These are phyloP conservation scores for Argyra leucocephala DNA, from an alignment of 2,888 invertebrate genomes.

Conservation along the genomic window DNA sequence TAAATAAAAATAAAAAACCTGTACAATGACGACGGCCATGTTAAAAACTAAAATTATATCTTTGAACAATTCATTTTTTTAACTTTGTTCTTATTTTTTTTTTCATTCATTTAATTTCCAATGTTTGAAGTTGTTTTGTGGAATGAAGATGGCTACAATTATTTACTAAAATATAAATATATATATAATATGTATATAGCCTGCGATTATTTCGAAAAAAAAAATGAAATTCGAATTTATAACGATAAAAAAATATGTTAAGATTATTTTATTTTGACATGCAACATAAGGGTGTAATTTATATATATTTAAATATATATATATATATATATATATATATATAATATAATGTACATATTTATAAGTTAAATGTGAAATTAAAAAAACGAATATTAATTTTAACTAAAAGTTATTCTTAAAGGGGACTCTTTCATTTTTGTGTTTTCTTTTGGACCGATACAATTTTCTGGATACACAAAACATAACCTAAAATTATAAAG, in stretches of 20 bases:
- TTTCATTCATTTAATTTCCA: too few relatives aligned
- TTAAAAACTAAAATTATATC: slow-evolving; percentile 6
- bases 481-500: too few relatives aligned
- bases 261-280: slow-evolving; percentile 2
- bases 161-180: background rate
- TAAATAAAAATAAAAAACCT: background rate
- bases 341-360: too few relatives aligned
- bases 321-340: background rate
- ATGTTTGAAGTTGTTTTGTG: background rate
- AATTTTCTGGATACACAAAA: too few relatives aligned
- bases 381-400: too few relatives aligned
- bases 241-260: background rate
- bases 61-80: background rate
- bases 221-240: slow-evolving; percentile 4
- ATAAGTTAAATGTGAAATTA: too few relatives aligned
- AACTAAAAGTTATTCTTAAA: too few relatives aligned
- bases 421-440: too few relatives aligned
- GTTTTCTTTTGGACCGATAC: too few relatives aligned
- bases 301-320: background rate
- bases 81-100: background rate
- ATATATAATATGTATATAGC: background rate
- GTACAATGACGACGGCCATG: background rate
- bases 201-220: background rate
- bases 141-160: slow-evolving; percentile 4
- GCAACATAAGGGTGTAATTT: slow-evolving; percentile 2